Evolutionary conservation across 1,140 invertebrate genomes (phyloP).

Genomic region (Drosophila insularis): DNA sequence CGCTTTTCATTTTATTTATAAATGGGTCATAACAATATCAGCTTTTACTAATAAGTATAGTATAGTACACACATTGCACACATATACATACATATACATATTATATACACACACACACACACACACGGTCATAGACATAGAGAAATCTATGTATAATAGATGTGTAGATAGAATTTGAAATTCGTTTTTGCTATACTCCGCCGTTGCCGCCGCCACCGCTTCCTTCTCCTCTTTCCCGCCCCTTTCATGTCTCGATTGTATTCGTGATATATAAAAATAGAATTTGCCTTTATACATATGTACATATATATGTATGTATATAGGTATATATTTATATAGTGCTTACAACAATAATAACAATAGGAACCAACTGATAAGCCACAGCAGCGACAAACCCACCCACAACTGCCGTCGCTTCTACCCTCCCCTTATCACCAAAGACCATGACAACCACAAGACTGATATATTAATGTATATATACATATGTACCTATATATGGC

Average conservation of each 20-base stretch:
- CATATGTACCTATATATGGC: not conserved
- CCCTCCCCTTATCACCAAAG: not conserved
- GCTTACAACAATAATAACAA: constrained; percentile 11
- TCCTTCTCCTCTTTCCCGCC: not conserved
- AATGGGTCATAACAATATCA: constrained; percentile 11
- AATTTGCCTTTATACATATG: not conserved
- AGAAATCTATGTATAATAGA: too few relatives aligned
- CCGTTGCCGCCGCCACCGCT: not conserved
- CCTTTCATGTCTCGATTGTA: not conserved
- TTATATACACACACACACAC: not conserved
- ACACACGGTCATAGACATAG: not conserved
- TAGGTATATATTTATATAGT: constrained; percentile 5
- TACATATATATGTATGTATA: constrained; percentile 5
- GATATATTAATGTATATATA: not conserved
- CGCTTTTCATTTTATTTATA: not conserved
- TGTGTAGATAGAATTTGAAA: constrained; percentile 9
- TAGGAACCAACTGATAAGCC: constrained; percentile 4
- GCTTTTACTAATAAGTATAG: constrained; percentile 5
- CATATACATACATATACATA: not conserved
- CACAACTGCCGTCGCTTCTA: not conserved
- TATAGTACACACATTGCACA: not conserved
- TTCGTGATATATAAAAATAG: constrained; percentile 12
- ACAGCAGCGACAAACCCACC: not conserved
- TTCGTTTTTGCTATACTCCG: constrained; percentile 5
- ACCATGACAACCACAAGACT: not conserved